Percentiles rank a stretch among this genome's conserved stretches.
Conservation (phyloP, 2,797 vertebrate species). For the Oreortyx pictus region DNA sequence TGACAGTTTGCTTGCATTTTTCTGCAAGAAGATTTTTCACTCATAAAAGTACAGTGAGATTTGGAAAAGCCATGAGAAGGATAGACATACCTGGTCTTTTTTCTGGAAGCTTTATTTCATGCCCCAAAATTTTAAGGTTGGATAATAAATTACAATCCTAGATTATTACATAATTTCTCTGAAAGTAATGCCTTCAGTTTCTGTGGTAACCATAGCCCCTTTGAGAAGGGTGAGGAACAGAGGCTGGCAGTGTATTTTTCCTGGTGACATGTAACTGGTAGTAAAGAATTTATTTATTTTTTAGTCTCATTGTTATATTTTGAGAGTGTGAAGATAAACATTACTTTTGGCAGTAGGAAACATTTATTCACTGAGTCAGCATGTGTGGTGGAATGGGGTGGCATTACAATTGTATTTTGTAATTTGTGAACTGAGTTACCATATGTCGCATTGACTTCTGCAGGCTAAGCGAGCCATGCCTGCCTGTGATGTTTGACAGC, state of each 20-base stretch:
- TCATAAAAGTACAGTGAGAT: neutral
- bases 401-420: neutral
- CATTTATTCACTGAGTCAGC: neutral
- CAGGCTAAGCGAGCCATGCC: neutral
- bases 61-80: neutral
- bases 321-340: neutral
- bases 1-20: neutral
- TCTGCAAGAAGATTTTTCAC: slow-evolving; percentile 18
- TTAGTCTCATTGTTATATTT: neutral
- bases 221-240: neutral
- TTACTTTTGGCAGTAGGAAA: neutral
- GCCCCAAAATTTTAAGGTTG: neutral
- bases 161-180: neutral
- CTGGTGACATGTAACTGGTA: neutral
- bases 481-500: neutral
- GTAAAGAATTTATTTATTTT: neutral
- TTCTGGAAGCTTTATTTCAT: neutral
- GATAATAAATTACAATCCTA: neutral
- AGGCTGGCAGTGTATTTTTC: rapidly evolving
- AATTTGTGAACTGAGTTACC: neutral
- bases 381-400: rapidly evolving
- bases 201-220: neutral
- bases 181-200: neutral
- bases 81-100: neutral
- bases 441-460: neutral